phyloP scores from a whole-genome alignment of 2,888 invertebrate genomes.

The Apomyelois bistriatella region DNA sequence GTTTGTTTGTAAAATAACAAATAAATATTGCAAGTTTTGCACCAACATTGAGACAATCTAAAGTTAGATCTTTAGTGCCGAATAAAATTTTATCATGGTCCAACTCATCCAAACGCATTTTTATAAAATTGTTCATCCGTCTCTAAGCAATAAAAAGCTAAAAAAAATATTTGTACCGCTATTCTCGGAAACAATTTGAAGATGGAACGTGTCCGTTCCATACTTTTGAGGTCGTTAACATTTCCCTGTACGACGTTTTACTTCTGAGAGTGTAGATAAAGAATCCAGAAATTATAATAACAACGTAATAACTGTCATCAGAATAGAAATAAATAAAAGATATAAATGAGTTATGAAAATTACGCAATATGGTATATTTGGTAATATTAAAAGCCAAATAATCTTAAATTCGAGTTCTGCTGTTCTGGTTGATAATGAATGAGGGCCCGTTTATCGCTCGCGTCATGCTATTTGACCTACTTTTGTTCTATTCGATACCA shows the following conservation, averaged over 20 bases:
- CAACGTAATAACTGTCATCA: not conserved
- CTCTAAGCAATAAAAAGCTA: slow-evolving; percentile 10
- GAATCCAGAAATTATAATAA: not conserved
- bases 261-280: not conserved
- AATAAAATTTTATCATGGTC: not conserved
- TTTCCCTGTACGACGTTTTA: not conserved
- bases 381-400: slow-evolving; percentile 15
- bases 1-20: not conserved
- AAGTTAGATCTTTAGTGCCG: too few relatives aligned
- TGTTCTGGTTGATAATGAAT: slow-evolving; percentile 68
- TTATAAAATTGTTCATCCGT: slow-evolving; percentile 9
- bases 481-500: slow-evolving; percentile 67
- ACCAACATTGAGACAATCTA: too few relatives aligned
- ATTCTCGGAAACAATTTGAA: slow-evolving; percentile 15
- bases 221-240: slow-evolving; percentile 10
- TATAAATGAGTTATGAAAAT: not conserved
- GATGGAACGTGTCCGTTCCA: slow-evolving; percentile 1
- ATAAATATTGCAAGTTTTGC: not conserved
- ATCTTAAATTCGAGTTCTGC: slow-evolving; percentile 20
- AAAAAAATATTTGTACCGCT: slow-evolving; percentile 10
- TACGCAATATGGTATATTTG: slow-evolving; percentile 14
- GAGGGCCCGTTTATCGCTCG: slow-evolving; percentile 70
- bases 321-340: not conserved
- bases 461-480: slow-evolving; percentile 74
- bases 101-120: not conserved